These are phyloP conservation scores for Coptodon bakossiorum DNA, from an alignment of 2,113 vertebrate genomes.

Conservation along the genomic window DNA sequence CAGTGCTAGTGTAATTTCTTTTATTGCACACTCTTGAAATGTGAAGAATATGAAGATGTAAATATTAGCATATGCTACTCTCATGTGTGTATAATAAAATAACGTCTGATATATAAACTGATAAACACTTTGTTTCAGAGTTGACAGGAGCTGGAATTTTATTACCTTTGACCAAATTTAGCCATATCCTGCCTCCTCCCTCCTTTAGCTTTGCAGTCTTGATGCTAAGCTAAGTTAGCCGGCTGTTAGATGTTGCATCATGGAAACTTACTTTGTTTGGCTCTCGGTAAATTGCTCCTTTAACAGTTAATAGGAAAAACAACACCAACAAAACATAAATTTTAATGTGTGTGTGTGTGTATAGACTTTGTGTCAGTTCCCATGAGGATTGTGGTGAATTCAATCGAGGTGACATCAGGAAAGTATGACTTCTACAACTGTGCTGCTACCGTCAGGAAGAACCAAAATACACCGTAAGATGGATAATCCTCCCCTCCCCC, in stretches of 20 bases:
- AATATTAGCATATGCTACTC: neutral
- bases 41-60: neutral
- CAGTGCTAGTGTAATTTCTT: neutral
- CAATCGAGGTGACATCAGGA: constrained; percentile 75
- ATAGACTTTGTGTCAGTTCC: constrained; percentile 82
- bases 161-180: neutral
- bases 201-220: neutral
- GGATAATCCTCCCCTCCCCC: neutral
- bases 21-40: neutral
- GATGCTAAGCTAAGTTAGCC: neutral
- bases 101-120: neutral
- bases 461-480: constrained; percentile 86
- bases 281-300: neutral
- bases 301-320: neutral
- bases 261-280: neutral
- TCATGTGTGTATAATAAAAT: neutral
- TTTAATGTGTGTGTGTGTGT: neutral
- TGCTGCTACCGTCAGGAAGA: constrained; percentile 77
- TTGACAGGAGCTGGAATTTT: neutral
- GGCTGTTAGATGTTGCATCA: neutral
- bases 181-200: neutral
- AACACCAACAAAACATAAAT: neutral
- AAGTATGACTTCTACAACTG: constrained; percentile 91
- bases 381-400: constrained; percentile 64
- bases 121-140: neutral